Evolutionary conservation across 2,888 invertebrate species (phyloP), one percentile per base, ranked within the genome.

Genomic region (Strigamia maritima): DNA sequence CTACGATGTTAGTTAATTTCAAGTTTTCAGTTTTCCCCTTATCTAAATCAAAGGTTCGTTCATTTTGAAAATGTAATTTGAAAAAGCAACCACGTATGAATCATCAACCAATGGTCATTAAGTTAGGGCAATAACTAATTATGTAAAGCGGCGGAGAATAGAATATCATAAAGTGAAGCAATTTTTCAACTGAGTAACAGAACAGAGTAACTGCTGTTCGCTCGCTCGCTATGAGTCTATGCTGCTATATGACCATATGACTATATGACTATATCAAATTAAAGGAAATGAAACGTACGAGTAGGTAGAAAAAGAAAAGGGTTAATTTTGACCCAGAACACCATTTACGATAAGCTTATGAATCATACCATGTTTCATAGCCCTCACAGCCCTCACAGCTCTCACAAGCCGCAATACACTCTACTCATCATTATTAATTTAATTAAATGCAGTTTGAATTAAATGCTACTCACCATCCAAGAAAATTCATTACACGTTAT

Each of bases 381-480:
- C 26, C 60, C 26, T n/a, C n/a, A n/a, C n/a, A n/a, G n/a, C n/a
- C n/a, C n/a, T n/a, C n/a, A n/a, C n/a, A n/a, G n/a, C n/a, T n/a
- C n/a, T n/a, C n/a, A n/a, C n/a, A n/a, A n/a, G n/a, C n/a, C 31
- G 28, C 65, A 65, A 49, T 65, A 65, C 24, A 65, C 65, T 65
- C 65, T n/a, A 3, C 65, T 26, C 2, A 24, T 65, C 65, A 65
- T 65, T 65, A 65, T 65, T 65, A 65, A 65, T 65, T 65, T 65
- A 65, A 65, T 65, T 65, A 65, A 65, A 65, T 65, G 28, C 65
- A 65, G 26, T 65, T 65, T 65, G 65, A 65, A 65, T 65, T 65
- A 65, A 65, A 65, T 16, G 65, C 26, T 26, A 26, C 65, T 26
- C 65, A 65, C 65, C 65, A 26, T 65, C 65, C 65, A 26, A 28